Evolutionary conservation across 2,113 vertebrate species (phyloP).

Genomic region (Corydoras sp.): DNA sequence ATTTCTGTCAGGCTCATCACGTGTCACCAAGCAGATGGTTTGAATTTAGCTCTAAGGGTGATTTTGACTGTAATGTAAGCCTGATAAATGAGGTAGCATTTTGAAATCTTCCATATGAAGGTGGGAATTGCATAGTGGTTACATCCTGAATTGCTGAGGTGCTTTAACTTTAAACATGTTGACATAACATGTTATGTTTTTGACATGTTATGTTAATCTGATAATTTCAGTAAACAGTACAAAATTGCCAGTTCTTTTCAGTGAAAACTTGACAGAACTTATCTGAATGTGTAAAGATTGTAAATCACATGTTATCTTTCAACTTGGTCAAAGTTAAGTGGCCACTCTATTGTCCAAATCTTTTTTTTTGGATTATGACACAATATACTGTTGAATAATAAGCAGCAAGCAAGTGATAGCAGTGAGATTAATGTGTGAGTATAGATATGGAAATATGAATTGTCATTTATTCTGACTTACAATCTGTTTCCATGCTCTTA

Average conservation of each 20-base stretch:
- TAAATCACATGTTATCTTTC: slow-evolving; percentile 26
- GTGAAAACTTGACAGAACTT: neutral
- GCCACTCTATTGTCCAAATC: slow-evolving; percentile 33
- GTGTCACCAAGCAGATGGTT: neutral
- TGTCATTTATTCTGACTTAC: slow-evolving; percentile 45
- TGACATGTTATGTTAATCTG: neutral
- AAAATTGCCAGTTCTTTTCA: neutral
- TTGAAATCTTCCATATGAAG: slow-evolving; percentile 23
- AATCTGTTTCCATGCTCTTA: slow-evolving; percentile 56
- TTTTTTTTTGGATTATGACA: slow-evolving; percentile 23
- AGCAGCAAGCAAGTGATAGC: slow-evolving; percentile 20
- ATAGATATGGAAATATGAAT: slow-evolving; percentile 32
- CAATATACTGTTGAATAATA: slow-evolving; percentile 26
- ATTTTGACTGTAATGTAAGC: slow-evolving; percentile 19
- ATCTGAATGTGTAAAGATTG: slow-evolving; percentile 20
- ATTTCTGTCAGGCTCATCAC: neutral
- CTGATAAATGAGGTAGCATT: slow-evolving; percentile 26
- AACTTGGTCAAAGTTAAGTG: slow-evolving; percentile 36
- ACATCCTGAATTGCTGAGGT: slow-evolving; percentile 14
- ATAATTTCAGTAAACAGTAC: slow-evolving; percentile 19
- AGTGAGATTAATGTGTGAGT: slow-evolving; percentile 34
- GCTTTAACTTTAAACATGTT: slow-evolving; percentile 10
- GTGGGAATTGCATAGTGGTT: slow-evolving; percentile 16
- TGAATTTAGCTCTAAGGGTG: slow-evolving; percentile 19
- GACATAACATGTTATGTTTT: neutral